Conservation (phyloP, 2,113 vertebrate species). For the Otolemur garnettii region DNA sequence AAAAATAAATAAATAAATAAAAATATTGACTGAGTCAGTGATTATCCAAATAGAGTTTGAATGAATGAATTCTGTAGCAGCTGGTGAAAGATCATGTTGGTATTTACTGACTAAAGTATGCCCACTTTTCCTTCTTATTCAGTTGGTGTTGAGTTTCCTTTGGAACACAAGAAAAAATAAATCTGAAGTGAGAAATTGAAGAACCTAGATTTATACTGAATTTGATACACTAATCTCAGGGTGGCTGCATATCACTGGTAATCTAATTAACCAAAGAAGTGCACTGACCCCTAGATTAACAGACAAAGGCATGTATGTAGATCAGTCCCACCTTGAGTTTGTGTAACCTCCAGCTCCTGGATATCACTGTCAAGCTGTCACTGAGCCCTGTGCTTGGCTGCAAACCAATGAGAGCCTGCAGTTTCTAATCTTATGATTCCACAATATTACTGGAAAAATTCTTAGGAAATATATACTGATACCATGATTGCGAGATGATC, state of each 20-base stretch:
- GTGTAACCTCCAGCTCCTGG: background rate
- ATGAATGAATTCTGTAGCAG: background rate
- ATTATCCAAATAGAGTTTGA: background rate
- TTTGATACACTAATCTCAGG: background rate
- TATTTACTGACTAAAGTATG: background rate
- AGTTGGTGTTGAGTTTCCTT: background rate
- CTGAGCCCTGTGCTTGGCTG: background rate
- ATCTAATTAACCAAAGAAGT: background rate
- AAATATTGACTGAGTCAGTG: background rate
- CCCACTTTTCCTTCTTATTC: too few relatives aligned
- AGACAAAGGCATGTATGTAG: rapidly evolving
- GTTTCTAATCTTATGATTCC: background rate
- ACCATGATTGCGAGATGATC: background rate
- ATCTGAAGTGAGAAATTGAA: background rate
- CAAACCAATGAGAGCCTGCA: background rate
- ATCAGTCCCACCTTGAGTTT: background rate
- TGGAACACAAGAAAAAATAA: background rate
- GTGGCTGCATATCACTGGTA: background rate
- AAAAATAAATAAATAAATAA: too few relatives aligned
- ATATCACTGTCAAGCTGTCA: background rate
- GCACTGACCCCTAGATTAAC: background rate
- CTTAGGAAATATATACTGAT: background rate
- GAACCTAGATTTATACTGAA: background rate
- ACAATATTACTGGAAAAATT: background rate
- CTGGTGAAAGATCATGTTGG: background rate